Evolutionary conservation across 2,888 invertebrate genomes (phyloP).

Genomic region (Heteromyza rotundicornis): DNA sequence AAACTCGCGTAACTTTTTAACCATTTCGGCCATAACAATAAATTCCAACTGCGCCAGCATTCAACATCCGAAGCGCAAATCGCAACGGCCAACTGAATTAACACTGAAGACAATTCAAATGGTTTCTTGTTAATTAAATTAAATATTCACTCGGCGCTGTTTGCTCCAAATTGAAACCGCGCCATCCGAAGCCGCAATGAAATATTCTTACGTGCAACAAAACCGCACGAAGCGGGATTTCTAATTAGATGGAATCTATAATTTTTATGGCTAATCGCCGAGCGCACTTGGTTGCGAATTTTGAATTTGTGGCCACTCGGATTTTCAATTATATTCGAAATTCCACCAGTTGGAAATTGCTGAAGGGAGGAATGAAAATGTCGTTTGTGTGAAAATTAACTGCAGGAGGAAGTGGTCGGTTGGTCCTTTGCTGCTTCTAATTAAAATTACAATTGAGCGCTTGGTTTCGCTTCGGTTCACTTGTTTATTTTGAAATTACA

Average conservation of each 20-base stretch:
- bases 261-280: slow-evolving; percentile 56
- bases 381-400: not conserved
- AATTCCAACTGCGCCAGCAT: slow-evolving; percentile 41
- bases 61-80: slow-evolving; percentile 17
- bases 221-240: slow-evolving; percentile 42
- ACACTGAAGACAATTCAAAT: slow-evolving; percentile 41
- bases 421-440: not conserved
- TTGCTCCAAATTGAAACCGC: slow-evolving; percentile 14
- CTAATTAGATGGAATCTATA: slow-evolving; percentile 59
- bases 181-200: slow-evolving; percentile 14
- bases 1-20: slow-evolving; percentile 24
- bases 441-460: not conserved
- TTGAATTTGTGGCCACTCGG: slow-evolving; percentile 18
- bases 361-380: slow-evolving; percentile 1
- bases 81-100: slow-evolving; percentile 10
- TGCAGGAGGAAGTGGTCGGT: not conserved
- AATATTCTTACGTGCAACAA: slow-evolving; percentile 29
- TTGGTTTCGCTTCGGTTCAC: not conserved
- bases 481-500: not conserved
- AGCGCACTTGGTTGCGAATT: slow-evolving; percentile 12
- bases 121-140: slow-evolving; percentile 60
- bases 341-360: slow-evolving; percentile 8
- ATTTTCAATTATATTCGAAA: slow-evolving; percentile 17
- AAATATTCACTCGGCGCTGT: slow-evolving; percentile 52
- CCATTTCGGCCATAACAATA: slow-evolving; percentile 51